A percentile compares a stretch with the other conserved stretches of the same genome.
Evolutionary conservation across 2,888 invertebrate species (phyloP).

Genomic region (Micoletzkya japonica): DNA sequence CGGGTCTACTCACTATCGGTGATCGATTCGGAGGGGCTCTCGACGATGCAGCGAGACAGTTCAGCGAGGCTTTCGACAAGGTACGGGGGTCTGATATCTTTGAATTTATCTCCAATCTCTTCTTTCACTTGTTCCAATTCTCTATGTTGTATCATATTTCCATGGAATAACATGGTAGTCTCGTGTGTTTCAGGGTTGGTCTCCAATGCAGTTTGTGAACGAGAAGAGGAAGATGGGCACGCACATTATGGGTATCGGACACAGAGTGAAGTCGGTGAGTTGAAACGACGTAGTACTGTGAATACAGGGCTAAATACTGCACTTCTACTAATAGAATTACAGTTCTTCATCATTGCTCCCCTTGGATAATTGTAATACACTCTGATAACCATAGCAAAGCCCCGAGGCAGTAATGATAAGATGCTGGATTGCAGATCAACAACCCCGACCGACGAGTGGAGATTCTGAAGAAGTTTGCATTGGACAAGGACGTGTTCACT

Average conservation of each 20-base stretch:
- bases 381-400: no score
- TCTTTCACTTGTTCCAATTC: not conserved
- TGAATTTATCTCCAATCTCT: not conserved
- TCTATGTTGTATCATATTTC: not conserved
- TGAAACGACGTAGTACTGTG: no score
- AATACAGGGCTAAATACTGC: no score
- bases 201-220: constrained; percentile 96
- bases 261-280: constrained; percentile 76
- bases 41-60: constrained; percentile 95
- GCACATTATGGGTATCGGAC: constrained; percentile 98
- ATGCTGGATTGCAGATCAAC: constrained; percentile 73
- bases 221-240: constrained; percentile 93
- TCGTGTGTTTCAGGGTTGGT: constrained; percentile 34
- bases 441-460: constrained; percentile 98
- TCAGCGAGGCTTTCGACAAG: constrained; percentile 91
- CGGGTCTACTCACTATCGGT: constrained; percentile 94
- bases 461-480: constrained; percentile 88
- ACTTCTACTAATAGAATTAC: no score
- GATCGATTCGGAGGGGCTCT: constrained; percentile 97
- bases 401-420: not conserved
- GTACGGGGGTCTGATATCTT: constrained; percentile 70
- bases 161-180: not conserved
- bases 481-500: constrained; percentile 76
- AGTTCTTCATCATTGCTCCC: no score
- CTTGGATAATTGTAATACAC: no score